These are phyloP conservation scores for Phyllostomus discolor DNA, from an alignment of 2,113 vertebrate genomes.

Conservation along the genomic window DNA sequence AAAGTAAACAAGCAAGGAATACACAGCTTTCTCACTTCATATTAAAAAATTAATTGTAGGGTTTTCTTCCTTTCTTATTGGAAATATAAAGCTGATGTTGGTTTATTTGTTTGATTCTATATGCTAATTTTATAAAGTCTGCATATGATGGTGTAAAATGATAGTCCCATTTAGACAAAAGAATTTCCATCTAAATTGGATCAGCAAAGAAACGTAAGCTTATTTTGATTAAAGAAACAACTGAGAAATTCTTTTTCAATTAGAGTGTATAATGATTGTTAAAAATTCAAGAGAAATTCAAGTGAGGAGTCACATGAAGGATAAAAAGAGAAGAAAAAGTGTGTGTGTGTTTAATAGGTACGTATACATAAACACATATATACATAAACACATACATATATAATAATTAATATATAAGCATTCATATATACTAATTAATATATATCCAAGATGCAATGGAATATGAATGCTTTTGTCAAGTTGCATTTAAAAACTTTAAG, in stretches of 20 bases:
- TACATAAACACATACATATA: neutral
- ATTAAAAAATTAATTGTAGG: neutral
- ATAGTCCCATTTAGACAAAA: conserved; percentile 60
- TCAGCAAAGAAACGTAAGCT: conserved; percentile 61
- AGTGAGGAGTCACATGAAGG: neutral
- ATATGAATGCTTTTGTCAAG: neutral
- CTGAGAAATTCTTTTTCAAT: conserved; percentile 66
- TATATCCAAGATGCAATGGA: neutral
- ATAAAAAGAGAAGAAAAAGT: conserved; percentile 22
- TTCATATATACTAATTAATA: neutral
- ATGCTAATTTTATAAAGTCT: conserved; percentile 62
- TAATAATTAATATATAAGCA: neutral
- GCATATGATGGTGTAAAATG: conserved; percentile 50
- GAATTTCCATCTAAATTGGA: conserved; percentile 75
- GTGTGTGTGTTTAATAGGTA: neutral
- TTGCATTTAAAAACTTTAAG: neutral
- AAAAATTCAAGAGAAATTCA: conserved; percentile 65
- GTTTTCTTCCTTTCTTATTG: neutral
- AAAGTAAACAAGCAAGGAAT: conserved; percentile 29
- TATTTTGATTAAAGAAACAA: conserved; percentile 72
- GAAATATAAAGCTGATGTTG: conserved; percentile 56
- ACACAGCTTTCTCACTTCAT: neutral
- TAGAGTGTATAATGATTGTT: conserved; percentile 43
- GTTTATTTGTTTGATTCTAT: conserved; percentile 62
- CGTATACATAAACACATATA: neutral